Conservation (phyloP, 2,113 vertebrate genomes). For the Dipodomys spectabilis region DNA sequence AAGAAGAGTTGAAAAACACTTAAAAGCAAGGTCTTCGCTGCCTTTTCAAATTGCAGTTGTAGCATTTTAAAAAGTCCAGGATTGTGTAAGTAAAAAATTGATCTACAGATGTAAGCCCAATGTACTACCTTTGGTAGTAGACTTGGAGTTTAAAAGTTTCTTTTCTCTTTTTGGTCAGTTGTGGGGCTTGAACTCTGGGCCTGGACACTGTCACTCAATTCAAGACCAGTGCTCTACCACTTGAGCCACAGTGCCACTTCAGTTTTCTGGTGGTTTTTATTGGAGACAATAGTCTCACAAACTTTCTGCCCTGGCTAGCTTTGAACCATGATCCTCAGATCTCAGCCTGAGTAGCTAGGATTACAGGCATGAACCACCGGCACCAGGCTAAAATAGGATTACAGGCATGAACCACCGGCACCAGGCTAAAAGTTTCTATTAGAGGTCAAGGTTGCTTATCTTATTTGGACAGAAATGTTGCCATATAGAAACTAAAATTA, state of each 20-base stretch:
- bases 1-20: conserved; percentile 42
- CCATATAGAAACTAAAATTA: conserved; percentile 9
- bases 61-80: conserved; percentile 13
- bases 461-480: conserved; percentile 58
- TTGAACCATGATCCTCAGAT: too few species aligned
- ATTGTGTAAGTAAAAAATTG: conserved; percentile 46
- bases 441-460: conserved; percentile 35
- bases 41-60: not conserved
- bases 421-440: not conserved
- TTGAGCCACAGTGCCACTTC: too few species aligned
- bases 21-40: not conserved
- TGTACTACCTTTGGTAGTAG: not conserved
- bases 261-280: too few species aligned
- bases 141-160: conserved; percentile 57
- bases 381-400: too few species aligned
- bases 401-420: too few species aligned
- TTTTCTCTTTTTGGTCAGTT: not conserved
- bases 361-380: too few species aligned
- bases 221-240: too few species aligned
- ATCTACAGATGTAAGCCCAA: not conserved
- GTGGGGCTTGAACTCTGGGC: too few species aligned
- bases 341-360: too few species aligned
- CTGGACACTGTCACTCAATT: too few species aligned
- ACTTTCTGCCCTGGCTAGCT: too few species aligned
- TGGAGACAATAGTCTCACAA: too few species aligned